Conservation (phyloP, 2,797 vertebrate genomes). For the Anabas testudineus region DNA sequence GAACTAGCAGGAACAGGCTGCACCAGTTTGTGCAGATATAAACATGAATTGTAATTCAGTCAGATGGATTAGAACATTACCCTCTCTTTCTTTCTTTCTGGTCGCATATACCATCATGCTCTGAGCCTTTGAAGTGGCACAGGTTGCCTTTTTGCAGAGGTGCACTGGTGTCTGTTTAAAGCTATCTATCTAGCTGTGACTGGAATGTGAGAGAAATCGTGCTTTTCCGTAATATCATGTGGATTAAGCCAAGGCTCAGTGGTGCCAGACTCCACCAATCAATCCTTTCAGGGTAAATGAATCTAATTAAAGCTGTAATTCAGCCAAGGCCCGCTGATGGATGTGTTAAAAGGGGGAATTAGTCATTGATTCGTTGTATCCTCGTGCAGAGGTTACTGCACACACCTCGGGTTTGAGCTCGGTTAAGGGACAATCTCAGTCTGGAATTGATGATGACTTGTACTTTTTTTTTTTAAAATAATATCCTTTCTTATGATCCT, state of each 20-base stretch:
- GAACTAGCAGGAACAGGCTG: neutral
- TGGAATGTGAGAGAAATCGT: conserved; percentile 33
- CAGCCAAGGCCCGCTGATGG: conserved; percentile 33
- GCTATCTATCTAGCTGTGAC: conserved; percentile 30
- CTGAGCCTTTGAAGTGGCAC: neutral
- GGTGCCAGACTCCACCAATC: conserved; percentile 55
- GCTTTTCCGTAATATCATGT: conserved; percentile 38
- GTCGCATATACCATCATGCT: neutral
- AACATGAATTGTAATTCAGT: neutral
- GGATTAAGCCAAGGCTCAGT: conserved; percentile 60
- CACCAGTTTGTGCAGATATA: neutral
- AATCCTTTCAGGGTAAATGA: conserved; percentile 60
- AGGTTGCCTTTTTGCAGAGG: conserved; percentile 11
- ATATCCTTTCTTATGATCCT: neutral
- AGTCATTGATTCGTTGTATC: conserved; percentile 19
- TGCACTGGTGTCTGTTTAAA: conserved; percentile 16
- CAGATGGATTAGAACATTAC: neutral
- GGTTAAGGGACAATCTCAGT: conserved; percentile 8
- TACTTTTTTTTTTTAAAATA: conserved; percentile 1
- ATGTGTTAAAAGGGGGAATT: conserved; percentile 38
- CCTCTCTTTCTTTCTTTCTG: too few relatives aligned
- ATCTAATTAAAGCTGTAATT: conserved; percentile 64
- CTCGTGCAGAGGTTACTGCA: conserved; percentile 24
- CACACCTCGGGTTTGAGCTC: conserved; percentile 11
- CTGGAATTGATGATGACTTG: neutral